Percentiles rank a stretch among this genome's conserved stretches.
These are phyloP conservation scores for Hydrotaea diabolus DNA, from an alignment of 2,888 invertebrate species.

Conservation along the genomic window DNA sequence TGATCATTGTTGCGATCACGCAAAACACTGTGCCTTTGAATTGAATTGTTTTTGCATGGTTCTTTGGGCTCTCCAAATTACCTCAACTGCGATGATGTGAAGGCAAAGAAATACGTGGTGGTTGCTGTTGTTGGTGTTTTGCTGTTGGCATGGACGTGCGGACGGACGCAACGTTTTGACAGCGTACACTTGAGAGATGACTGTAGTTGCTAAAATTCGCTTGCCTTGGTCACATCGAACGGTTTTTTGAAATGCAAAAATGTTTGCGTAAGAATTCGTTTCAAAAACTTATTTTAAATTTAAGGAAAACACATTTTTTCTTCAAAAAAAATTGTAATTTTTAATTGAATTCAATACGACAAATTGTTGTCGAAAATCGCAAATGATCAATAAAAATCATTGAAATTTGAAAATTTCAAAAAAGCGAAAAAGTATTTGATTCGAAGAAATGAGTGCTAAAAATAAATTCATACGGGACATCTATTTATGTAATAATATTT, in stretches of 20 bases:
- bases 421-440: neutral
- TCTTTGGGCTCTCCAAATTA: slow-evolving; percentile 62
- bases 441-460: slow-evolving; percentile 73
- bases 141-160: slow-evolving; percentile 39
- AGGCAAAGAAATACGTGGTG: slow-evolving; percentile 7
- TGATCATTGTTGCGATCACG: neutral
- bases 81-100: slow-evolving; percentile 45
- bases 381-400: slow-evolving; percentile 30
- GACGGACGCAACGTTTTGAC: slow-evolving; percentile 51
- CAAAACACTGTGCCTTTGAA: slow-evolving; percentile 50
- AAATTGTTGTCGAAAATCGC: neutral
- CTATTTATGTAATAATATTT: slow-evolving; percentile 78
- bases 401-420: slow-evolving; percentile 14
- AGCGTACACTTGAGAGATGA: slow-evolving; percentile 53
- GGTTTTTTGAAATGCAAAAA: slow-evolving; percentile 57
- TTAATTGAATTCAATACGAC: slow-evolving; percentile 7
- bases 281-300: slow-evolving; percentile 40
- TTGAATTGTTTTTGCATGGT: slow-evolving; percentile 56
- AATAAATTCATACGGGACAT: slow-evolving; percentile 78
- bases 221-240: slow-evolving; percentile 66
- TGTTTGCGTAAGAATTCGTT: slow-evolving; percentile 66
- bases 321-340: slow-evolving; percentile 11
- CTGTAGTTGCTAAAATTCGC: slow-evolving; percentile 64
- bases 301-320: neutral
- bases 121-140: slow-evolving; percentile 46